A percentile compares a stretch with the other conserved stretches of the same genome.
Conservation (phyloP, 2,113 vertebrate genomes). For the Colinus virginianus region DNA sequence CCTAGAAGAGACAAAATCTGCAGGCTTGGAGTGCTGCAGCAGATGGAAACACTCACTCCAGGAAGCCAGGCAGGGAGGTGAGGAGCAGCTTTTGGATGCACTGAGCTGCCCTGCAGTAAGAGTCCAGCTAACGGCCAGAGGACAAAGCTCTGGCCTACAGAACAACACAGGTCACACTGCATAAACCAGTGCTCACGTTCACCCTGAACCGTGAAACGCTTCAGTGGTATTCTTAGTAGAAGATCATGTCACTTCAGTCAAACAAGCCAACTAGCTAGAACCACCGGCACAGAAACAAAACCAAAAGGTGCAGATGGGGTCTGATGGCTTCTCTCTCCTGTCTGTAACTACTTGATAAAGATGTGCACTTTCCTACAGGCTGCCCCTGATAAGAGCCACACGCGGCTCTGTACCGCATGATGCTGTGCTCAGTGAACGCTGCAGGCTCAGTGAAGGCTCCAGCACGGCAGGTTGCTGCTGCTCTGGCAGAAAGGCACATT, state of each 20-base stretch:
- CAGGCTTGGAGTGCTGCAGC: background rate
- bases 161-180: background rate
- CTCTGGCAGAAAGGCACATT: background rate
- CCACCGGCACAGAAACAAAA: background rate
- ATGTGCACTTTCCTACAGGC: background rate
- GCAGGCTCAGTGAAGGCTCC: background rate
- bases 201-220: background rate
- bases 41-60: background rate
- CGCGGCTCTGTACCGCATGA: rapidly evolving
- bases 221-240: background rate
- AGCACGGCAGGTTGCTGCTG: background rate
- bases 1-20: background rate
- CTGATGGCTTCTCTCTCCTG: background rate
- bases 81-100: background rate
- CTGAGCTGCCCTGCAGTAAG: background rate
- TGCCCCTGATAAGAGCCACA: background rate
- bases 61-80: background rate
- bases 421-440: too few relatives aligned
- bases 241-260: background rate
- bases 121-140: background rate
- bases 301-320: background rate
- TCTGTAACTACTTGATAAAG: background rate
- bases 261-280: background rate
- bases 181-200: background rate
- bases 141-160: background rate